These are phyloP conservation scores for Apodemia mormo DNA, from an alignment of 2,888 invertebrate species.

Conservation along the genomic window DNA sequence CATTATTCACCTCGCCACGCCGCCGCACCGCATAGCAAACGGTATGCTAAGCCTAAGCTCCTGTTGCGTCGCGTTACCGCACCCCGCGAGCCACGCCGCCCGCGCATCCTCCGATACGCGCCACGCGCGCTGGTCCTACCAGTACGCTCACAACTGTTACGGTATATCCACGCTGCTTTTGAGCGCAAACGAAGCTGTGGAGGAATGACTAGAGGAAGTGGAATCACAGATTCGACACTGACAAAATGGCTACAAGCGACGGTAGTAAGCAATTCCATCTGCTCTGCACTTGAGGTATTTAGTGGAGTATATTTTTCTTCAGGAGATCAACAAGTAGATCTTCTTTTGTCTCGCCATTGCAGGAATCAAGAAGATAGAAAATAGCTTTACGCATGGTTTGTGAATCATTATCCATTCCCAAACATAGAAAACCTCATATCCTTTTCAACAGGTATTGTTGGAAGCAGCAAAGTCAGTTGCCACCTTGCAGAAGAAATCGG, in stretches of 20 bases:
- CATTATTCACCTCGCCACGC: too few relatives aligned
- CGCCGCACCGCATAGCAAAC: too few relatives aligned
- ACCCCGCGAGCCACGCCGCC: too few relatives aligned
- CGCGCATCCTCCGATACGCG: too few relatives aligned
- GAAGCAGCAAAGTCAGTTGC: not conserved
- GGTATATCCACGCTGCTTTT: too few relatives aligned
- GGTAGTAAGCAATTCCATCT: not conserved
- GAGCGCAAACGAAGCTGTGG: not conserved
- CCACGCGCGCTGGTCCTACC: too few relatives aligned
- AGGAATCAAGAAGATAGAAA: not conserved
- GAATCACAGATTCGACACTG: not conserved
- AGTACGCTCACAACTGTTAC: too few relatives aligned
- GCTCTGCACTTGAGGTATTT: not conserved
- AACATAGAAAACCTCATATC: not conserved
- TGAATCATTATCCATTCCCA: conserved; percentile 1
- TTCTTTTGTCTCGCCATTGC: not conserved
- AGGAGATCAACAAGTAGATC: not conserved
- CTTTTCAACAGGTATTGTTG: not conserved
- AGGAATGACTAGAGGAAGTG: not conserved
- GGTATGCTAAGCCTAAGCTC: too few relatives aligned
- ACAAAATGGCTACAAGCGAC: not conserved
- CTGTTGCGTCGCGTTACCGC: too few relatives aligned
- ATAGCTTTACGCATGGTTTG: not conserved
- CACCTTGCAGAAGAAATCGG: not conserved
- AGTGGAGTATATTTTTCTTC: not conserved